A percentile compares a stretch with the other conserved stretches of the same genome.
Evolutionary conservation across 2,113 vertebrate species (phyloP).

Genomic region (Scophthalmus maximus): DNA sequence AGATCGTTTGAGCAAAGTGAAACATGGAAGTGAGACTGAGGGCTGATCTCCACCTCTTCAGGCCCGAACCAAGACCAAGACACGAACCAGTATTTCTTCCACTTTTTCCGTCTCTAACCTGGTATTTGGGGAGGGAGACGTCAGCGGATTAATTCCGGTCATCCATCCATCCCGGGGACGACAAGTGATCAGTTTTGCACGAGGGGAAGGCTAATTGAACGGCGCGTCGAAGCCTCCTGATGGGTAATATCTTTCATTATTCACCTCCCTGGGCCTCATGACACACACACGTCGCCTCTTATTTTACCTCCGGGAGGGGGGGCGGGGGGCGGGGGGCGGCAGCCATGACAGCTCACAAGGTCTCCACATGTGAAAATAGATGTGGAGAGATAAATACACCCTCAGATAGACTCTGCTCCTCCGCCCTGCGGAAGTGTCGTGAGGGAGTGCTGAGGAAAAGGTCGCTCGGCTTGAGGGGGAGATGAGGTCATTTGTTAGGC

Average conservation of each 20-base stretch:
- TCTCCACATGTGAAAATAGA: constrained; percentile 69
- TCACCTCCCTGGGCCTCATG: constrained; percentile 68
- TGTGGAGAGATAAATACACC: constrained; percentile 70
- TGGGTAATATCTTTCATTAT: constrained; percentile 93
- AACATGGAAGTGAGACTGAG: not conserved
- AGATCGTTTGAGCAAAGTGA: too few relatives aligned
- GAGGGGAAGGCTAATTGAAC: constrained; percentile 93
- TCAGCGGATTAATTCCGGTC: constrained; percentile 50
- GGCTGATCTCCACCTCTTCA: not conserved
- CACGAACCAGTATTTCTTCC: constrained; percentile 15
- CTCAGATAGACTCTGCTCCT: constrained; percentile 51
- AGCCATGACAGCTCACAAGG: constrained; percentile 79
- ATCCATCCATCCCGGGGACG: constrained; percentile 80
- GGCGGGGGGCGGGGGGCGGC: not conserved
- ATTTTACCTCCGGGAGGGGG: constrained; percentile 67
- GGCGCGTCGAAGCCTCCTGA: constrained; percentile 87
- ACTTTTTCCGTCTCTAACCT: constrained; percentile 5
- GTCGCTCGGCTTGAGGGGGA: constrained; percentile 54
- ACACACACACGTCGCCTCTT: constrained; percentile 65
- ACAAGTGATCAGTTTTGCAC: constrained; percentile 92
- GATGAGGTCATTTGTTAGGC: constrained; percentile 70
- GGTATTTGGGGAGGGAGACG: constrained; percentile 41
- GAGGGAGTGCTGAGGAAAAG: constrained; percentile 67
- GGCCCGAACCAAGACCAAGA: not conserved
- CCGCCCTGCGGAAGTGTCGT: constrained; percentile 66